phyloP scores from a whole-genome alignment of 92 coral and sea anemone species.

The Zoanthus gigantus region DNA sequence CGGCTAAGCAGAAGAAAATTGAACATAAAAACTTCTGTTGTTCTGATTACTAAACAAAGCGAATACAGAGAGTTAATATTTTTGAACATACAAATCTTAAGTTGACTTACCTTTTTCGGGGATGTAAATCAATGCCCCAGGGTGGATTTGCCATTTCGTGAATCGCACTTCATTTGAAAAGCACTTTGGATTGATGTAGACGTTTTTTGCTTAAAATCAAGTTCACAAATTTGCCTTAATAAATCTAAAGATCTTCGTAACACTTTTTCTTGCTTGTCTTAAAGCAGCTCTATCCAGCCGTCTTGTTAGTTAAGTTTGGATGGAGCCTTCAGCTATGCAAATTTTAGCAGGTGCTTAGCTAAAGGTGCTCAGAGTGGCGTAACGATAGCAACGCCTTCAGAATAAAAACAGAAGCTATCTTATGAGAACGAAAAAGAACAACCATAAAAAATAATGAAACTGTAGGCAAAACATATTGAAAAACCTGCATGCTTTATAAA shows the following conservation, averaged over 20 bases:
- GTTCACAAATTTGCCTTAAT: neutral
- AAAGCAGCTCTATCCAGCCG: neutral
- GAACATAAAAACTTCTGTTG: constrained; percentile 22
- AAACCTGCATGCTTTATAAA: neutral
- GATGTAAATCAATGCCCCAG: constrained; percentile 46
- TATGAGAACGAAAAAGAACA: constrained; percentile 5
- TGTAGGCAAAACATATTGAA: neutral
- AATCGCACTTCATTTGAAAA: neutral
- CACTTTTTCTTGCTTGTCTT: neutral
- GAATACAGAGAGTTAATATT: constrained; percentile 15
- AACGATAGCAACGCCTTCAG: constrained; percentile 26
- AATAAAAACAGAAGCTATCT: neutral
- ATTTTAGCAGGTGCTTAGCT: constrained; percentile 40
- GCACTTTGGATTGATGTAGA: neutral
- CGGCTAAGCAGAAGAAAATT: neutral
- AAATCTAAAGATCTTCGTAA: neutral
- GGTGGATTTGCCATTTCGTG: constrained; percentile 43
- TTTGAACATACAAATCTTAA: neutral
- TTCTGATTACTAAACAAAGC: constrained; percentile 8
- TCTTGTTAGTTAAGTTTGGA: neutral
- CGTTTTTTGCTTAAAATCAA: neutral
- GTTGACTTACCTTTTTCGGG: constrained; percentile 25
- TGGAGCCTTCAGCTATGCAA: constrained; percentile 39
- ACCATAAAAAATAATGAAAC: neutral
- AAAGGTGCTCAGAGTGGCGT: constrained; percentile 7